phyloP scores from a whole-genome alignment of 2,888 invertebrate genomes.

The Spodoptera exigua region DNA sequence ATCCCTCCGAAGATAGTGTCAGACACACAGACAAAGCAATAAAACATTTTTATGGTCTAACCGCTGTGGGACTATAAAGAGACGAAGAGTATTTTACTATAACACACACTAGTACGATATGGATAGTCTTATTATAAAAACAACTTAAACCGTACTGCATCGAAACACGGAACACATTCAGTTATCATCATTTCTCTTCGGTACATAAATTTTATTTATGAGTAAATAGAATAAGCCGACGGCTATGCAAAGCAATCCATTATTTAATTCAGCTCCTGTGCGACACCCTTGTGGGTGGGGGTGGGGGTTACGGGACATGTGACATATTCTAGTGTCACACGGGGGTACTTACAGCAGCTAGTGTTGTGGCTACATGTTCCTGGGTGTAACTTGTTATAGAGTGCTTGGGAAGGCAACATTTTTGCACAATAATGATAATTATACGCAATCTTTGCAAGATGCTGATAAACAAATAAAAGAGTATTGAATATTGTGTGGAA shows the following conservation, averaged over 20 bases:
- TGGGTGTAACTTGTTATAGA: conserved; percentile 79
- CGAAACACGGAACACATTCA: conserved; percentile 20
- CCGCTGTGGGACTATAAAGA: too few species aligned
- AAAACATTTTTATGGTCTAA: too few species aligned
- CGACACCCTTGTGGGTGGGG: conserved; percentile 67
- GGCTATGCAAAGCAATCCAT: conserved; percentile 75
- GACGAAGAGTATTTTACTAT: too few species aligned
- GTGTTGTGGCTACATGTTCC: conserved; percentile 72
- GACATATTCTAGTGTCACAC: conserved; percentile 83
- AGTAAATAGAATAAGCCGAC: conserved; percentile 66
- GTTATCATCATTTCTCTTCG: conserved; percentile 31
- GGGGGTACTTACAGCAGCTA: conserved; percentile 77
- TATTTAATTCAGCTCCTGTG: conserved; percentile 74
- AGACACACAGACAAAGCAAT: too few species aligned
- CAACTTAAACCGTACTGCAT: neutral
- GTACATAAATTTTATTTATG: conserved; percentile 58
- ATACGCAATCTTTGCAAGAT: conserved; percentile 41
- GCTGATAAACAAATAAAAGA: conserved; percentile 2
- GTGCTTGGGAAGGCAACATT: conserved; percentile 66
- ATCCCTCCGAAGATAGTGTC: too few species aligned
- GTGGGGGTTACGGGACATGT: conserved; percentile 73
- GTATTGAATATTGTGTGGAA: neutral
- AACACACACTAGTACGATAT: neutral
- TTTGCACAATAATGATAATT: conserved; percentile 51
- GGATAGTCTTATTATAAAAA: neutral